Base-by-base conservation (phyloP, 2,113 vertebrate genomes). In the Spea bombifrons region DNA sequence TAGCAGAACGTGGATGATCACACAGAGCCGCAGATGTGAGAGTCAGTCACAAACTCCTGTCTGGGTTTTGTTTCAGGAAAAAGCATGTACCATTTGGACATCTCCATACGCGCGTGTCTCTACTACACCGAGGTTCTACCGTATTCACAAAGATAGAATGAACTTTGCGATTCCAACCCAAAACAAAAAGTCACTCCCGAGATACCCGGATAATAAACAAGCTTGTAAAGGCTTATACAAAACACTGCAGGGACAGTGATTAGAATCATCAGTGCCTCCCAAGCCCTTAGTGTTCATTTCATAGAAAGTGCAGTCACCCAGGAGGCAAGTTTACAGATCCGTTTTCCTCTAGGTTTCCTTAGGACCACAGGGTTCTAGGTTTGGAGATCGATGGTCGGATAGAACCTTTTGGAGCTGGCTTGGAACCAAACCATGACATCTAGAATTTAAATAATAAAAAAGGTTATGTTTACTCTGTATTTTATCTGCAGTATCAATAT, bases 361-460 rank as follows among this genome's bases (percentile, higher is more conserved):
- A 99, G 84, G 93, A 96, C 97, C 96, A 98, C 10, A 91, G 87
- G 57, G 91, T 87, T 15, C 93, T 89, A 3, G 92, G 78, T 87
- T 86, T 96, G 3, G 96, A 98, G 90, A 98, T 90, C 0, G 96
- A 98, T 0, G 96, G 97, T 4, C 96, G 94, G 84, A 97, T 87
- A 82, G 90, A 94, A 53, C 97, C 97, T 81, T 91, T 96, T 8
- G 96, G 97, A 86, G 94, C 88, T 47, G 97, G 97, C 87, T 96
- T 99, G 43, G 97, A 98, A 70, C 97, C 97, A 86, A 99, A 99
- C 97, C 97, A 99, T 0, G 97, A 99, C 97, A 98, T 99, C 97
- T 99, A 83, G 75, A 44, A 83, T 78, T 30, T 30, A 30, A 30
- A 30, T 30, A 30, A 30, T 30, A 30, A 30, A 30, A 30, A 30